Base-by-base conservation (phyloP, 2,888 invertebrate genomes). In the Drosophila quinaria region DNA sequence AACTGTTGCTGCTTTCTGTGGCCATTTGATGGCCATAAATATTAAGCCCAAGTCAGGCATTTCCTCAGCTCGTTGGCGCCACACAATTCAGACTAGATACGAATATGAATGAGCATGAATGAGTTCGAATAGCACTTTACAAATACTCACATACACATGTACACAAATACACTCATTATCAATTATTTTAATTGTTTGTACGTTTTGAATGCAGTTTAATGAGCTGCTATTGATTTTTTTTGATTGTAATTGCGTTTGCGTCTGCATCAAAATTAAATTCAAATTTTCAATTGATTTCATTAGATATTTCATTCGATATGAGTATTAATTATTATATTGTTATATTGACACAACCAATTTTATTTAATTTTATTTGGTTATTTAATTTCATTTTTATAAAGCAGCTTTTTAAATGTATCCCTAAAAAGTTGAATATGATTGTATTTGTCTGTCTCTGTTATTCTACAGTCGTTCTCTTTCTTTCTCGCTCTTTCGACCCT, bases 11-110 rank as follows among this genome's bases (percentile, higher is more conserved):
- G 37, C 68, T 35, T 33, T 52, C 19, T 11, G 9, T 35, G 51
- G 49, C 56, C 65, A 58, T 64, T 60, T 41, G 42, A 56, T 52
- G 51, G 58, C 44, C 56, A 61, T 65, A 74, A 76, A 70, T 71
- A 64, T 47, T 8, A 31, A 56, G 8, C 15, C 42, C 19, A 6
- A 35, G 9, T 56, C 44, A 33, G 4, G 11, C 56, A 44, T 44
- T 56, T 55, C 55, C 44, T 56, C 33, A 29, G 29, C 44, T 56
- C 44, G 13, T 33, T 56, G 56, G 56, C 56, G 56, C 46, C 56
- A 29, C 56, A 33, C n/a, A 13, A 22, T 25, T 22, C 46, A 46
- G 35, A 15, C 15, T 46, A 17, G 11, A 35, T 19, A n/a, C 44
- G 31, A 55, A 44, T 55, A 33, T 15, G 25, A 11, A 22, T 44